Conservation (phyloP, 2,113 vertebrate species). For the Calyptomena viridis region DNA sequence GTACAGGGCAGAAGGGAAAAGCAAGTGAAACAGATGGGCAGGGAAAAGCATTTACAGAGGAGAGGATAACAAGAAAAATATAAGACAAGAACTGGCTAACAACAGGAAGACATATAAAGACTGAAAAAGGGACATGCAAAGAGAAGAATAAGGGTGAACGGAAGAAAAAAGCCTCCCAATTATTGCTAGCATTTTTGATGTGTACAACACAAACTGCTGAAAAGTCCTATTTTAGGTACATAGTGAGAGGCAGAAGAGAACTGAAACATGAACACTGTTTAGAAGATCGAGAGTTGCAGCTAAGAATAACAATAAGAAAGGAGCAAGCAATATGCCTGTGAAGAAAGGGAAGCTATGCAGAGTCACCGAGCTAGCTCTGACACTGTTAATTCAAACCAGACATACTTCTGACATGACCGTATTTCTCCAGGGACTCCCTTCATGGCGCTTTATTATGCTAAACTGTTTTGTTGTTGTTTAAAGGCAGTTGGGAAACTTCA, state of each 20-base stretch:
- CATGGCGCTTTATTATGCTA: neutral
- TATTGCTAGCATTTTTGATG: neutral
- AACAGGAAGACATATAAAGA: neutral
- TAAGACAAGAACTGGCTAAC: neutral
- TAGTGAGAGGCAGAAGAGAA: neutral
- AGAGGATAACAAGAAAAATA: neutral
- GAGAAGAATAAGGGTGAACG: neutral
- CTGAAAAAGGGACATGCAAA: neutral
- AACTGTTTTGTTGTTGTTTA: neutral
- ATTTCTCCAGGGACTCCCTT: conserved; percentile 2
- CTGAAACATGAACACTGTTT: neutral
- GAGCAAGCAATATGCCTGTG: neutral
- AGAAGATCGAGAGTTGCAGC: neutral
- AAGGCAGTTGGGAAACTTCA: conserved; percentile 5
- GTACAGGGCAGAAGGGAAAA: neutral
- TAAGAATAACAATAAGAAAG: neutral
- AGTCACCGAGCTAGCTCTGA: neutral
- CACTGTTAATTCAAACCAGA: conserved; percentile 5
- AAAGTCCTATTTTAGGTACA: neutral
- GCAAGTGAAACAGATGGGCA: neutral
- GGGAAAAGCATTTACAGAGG: neutral
- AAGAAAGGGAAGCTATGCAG: neutral
- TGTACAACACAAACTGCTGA: neutral
- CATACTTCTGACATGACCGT: neutral
- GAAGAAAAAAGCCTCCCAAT: neutral